A percentile compares a stretch with the other conserved stretches of the same genome.
Conservation (phyloP, 2,888 invertebrate species). For the Eubasilissa splendida region DNA sequence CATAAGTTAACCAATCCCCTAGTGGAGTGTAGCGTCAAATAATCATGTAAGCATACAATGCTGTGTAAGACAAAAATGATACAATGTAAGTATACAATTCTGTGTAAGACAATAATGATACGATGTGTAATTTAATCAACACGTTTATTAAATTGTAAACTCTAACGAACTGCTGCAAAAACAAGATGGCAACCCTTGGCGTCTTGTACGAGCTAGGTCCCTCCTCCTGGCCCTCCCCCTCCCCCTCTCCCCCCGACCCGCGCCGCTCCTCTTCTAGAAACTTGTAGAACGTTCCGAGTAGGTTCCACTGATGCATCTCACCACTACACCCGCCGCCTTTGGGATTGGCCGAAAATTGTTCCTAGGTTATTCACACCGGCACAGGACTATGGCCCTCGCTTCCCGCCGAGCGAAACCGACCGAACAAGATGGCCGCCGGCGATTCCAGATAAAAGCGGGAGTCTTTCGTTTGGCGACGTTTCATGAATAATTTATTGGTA, state of each 20-base stretch:
- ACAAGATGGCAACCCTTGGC: constrained; percentile 44
- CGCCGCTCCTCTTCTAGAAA: constrained; percentile 11
- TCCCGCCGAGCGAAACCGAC: constrained; percentile 28
- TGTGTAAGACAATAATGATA: no score
- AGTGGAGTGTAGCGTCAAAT: no score
- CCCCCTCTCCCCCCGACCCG: constrained; percentile 6
- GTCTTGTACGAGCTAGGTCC: constrained; percentile 27
- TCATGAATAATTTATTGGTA: constrained; percentile 19
- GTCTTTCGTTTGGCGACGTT: constrained; percentile 16
- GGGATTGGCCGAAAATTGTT: constrained; percentile 56
- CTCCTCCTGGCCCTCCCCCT: constrained; percentile 22
- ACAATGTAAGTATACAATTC: no score
- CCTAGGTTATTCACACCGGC: constrained; percentile 55
- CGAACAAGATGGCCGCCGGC: constrained; percentile 30
- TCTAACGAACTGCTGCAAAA: constrained; percentile 16
- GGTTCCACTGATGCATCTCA: constrained; percentile 32
- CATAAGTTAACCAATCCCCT: no score
- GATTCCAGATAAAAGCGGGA: constrained; percentile 36
- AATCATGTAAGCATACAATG: no score
- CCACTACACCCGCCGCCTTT: constrained; percentile 15
- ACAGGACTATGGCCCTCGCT: constrained; percentile 14
- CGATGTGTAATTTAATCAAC: no score
- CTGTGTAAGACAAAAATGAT: no score
- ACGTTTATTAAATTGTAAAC: no score
- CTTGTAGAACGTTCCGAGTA: constrained; percentile 13